Conservation (phyloP, 2,113 vertebrate species). For the Chunga burmeisteri region DNA sequence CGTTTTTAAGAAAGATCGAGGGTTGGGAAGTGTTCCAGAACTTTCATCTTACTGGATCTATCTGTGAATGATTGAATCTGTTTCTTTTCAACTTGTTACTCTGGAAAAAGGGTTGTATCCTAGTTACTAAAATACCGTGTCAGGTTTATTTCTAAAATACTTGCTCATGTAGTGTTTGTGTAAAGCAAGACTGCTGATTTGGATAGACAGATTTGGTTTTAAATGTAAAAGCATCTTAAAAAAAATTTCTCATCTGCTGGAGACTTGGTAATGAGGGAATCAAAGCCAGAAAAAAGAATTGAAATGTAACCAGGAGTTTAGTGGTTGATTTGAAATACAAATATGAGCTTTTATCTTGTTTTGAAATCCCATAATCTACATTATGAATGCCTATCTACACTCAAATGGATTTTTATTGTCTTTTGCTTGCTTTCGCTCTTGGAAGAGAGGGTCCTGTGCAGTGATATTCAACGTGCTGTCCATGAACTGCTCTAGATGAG, state of each 20-base stretch:
- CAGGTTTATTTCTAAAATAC: background rate
- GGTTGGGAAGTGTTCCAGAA: background rate
- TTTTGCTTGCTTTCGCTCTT: background rate
- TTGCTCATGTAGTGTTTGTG: background rate
- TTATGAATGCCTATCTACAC: background rate
- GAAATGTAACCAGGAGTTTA: background rate
- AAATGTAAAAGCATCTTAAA: background rate
- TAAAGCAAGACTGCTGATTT: background rate
- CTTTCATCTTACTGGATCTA: background rate
- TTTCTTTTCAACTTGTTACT: background rate
- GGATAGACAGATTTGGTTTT: slow-evolving; percentile 8
- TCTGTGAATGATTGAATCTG: slow-evolving; percentile 1
- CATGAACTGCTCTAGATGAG: background rate
- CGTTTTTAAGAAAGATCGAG: background rate
- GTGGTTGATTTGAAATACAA: background rate
- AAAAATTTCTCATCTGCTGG: background rate
- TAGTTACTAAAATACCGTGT: background rate
- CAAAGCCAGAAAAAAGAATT: background rate
- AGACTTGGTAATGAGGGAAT: background rate
- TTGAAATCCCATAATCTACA: background rate
- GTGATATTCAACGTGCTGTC: background rate
- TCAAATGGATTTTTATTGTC: background rate
- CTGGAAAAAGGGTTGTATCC: background rate
- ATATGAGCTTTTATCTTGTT: background rate
- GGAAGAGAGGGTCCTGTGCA: background rate